Evolutionary conservation across 2,888 invertebrate species (phyloP).

Genomic region (Pilophorus perplexus): DNA sequence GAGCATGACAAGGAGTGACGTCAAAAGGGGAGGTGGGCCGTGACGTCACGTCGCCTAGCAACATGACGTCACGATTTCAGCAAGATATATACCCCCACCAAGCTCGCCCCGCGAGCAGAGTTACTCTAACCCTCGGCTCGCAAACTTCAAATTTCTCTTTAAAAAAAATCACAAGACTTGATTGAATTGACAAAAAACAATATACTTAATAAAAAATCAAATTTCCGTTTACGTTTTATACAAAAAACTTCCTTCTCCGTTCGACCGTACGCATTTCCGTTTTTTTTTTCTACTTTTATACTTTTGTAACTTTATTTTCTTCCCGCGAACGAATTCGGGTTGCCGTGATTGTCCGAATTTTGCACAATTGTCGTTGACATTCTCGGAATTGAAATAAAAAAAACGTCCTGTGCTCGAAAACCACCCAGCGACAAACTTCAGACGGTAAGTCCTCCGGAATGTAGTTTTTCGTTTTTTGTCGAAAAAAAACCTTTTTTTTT

Average conservation of each 20-base stretch:
- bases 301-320: conserved; percentile 10
- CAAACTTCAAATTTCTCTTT: conserved; percentile 3
- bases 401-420: too few relatives aligned
- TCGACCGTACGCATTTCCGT: not conserved
- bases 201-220: not conserved
- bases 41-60: conserved; percentile 42
- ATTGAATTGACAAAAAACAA: not conserved
- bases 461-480: too few relatives aligned
- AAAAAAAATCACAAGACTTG: conserved; percentile 22
- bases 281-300: conserved; percentile 13
- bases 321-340: not conserved
- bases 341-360: too few relatives aligned
- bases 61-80: conserved; percentile 37
- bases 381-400: too few relatives aligned
- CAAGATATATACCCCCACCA: conserved; percentile 39
- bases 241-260: not conserved
- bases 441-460: too few relatives aligned
- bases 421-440: too few relatives aligned
- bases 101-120: conserved; percentile 32
- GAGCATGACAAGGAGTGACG: conserved; percentile 39
- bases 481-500: too few relatives aligned
- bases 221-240: not conserved
- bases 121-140: conserved; percentile 33
- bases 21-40: conserved; percentile 23
- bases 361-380: too few relatives aligned